These are phyloP conservation scores for Menidia menidia DNA, from an alignment of 2,797 vertebrate genomes.

Conservation along the genomic window DNA sequence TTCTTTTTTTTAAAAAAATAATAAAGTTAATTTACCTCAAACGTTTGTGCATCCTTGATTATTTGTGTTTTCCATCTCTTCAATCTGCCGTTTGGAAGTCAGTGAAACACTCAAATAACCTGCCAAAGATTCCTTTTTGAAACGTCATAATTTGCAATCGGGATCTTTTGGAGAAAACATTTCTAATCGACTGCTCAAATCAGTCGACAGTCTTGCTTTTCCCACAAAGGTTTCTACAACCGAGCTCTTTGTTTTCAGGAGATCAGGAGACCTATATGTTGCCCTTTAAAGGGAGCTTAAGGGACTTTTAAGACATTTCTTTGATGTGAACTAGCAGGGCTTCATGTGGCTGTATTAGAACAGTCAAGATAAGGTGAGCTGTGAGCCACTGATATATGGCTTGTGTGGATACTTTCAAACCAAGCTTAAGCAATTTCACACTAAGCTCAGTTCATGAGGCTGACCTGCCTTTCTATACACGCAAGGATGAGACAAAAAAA, in stretches of 20 bases:
- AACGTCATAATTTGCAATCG: slow-evolving; percentile 4
- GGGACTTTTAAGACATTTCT: slow-evolving; percentile 74
- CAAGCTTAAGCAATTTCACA: slow-evolving; percentile 82
- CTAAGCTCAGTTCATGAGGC: slow-evolving; percentile 66
- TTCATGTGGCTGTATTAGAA: slow-evolving; percentile 71
- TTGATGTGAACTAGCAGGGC: slow-evolving; percentile 81
- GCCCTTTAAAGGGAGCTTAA: slow-evolving; percentile 80
- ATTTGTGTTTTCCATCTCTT: slow-evolving; percentile 19
- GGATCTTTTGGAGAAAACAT: slow-evolving; percentile 39
- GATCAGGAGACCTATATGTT: slow-evolving; percentile 58
- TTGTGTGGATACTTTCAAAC: slow-evolving; percentile 75
- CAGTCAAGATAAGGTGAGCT: slow-evolving; percentile 81
- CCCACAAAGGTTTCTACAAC: slow-evolving; percentile 71
- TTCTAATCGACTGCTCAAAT: slow-evolving; percentile 48
- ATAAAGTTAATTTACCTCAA: slow-evolving; percentile 92
- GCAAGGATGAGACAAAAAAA: slow-evolving; percentile 50
- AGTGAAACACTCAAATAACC: not conserved
- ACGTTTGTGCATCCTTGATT: slow-evolving; percentile 25
- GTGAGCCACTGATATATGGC: slow-evolving; percentile 79
- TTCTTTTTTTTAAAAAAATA: slow-evolving; percentile 86
- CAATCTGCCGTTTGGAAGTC: too few species aligned
- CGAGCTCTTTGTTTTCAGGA: slow-evolving; percentile 64
- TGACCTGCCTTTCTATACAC: slow-evolving; percentile 50
- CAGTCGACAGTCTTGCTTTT: slow-evolving; percentile 63
- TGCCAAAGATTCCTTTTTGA: not conserved